Evolutionary conservation across 2,888 invertebrate genomes (phyloP), one percentile per base, ranked within the genome.

Genomic region (Apocheima hispidaria): DNA sequence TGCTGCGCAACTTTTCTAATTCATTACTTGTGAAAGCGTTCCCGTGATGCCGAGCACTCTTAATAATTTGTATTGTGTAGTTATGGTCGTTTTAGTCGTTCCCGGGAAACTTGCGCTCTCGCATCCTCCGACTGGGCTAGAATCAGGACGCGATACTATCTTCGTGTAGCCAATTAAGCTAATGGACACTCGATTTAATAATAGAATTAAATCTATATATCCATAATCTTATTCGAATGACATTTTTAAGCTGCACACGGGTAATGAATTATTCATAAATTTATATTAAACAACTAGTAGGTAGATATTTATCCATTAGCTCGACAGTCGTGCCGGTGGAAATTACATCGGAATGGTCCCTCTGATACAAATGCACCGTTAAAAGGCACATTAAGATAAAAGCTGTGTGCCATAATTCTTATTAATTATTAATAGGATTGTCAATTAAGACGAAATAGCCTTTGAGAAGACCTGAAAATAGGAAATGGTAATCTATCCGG

Each of bases 1-100:
- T 92, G 92, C 90, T 91, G 90, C 88, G 92, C 88, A 92, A 92
- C 90, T 93, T 92, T 92, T 92, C 92, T 92, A 92, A 92, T 92
- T 92, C 92, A 92, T 92, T 92, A 92, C 92, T 90, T 90, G 88
- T 90, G 90, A 92, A 92, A 92, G 92, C 92, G 90, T 90, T 90
- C 92, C 90, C 90, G 90, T 89, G 92, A 90, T 86, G 90, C 82
- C 85, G 86, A 86, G 89, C 90, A 90, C 92, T 92, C 92, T 90
- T 92, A 89, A 92, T 92, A 90, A 92, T 92, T 91, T 92, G 90
- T 92, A 91, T 90, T 91, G 90, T 90, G 82, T 90, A 87, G 85
- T 87, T 84, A 83, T 86, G 85, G 83, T 79, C 83, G 76, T 75
- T 86, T 83, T 78, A 81, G 75, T 16, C 49, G 23, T 48, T 59